Percentiles rank a stretch among this genome's conserved stretches.
These are phyloP conservation scores for Telenomus remus DNA, from an alignment of 1,140 invertebrate genomes.

Conservation along the genomic window DNA sequence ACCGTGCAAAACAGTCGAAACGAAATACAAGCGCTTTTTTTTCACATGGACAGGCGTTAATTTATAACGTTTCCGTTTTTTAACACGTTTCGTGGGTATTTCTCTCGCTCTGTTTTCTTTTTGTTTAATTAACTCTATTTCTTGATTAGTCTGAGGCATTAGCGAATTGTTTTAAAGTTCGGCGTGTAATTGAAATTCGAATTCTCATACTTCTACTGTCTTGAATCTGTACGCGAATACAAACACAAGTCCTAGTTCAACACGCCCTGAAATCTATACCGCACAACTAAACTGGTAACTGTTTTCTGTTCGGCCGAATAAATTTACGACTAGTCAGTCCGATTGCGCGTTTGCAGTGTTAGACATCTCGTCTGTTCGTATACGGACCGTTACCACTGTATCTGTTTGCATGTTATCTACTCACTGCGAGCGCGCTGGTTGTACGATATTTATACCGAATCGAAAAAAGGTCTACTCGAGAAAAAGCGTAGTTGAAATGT, in stretches of 20 bases:
- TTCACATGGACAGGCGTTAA: background rate
- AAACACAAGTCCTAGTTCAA: conserved; percentile 41
- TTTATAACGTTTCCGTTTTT: background rate
- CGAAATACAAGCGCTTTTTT: no score
- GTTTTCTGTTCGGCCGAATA: conserved; percentile 71
- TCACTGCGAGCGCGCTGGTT: conserved; percentile 26
- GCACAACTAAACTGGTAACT: conserved; percentile 56
- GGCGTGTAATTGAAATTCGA: conserved; percentile 68
- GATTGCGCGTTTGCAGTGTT: conserved; percentile 53
- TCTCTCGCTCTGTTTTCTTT: background rate
- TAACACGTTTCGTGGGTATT: background rate
- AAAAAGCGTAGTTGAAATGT: conserved; percentile 41
- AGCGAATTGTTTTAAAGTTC: conserved; percentile 36
- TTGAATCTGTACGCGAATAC: conserved; percentile 39
- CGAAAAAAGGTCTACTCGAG: conserved; percentile 47
- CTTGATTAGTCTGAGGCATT: conserved; percentile 27
- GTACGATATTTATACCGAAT: conserved; percentile 50
- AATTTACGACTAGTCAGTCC: conserved; percentile 67
- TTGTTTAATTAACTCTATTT: conserved; percentile 30
- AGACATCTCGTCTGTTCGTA: conserved; percentile 66
- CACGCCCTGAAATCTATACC: conserved; percentile 49
- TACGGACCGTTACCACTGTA: conserved; percentile 67
- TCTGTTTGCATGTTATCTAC: conserved; percentile 51
- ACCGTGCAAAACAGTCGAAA: no score
- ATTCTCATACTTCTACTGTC: conserved; percentile 62